Evolutionary conservation across 2,113 vertebrate species (phyloP), one percentile per base, ranked within the genome.

Genomic region (Piprites chloris): DNA sequence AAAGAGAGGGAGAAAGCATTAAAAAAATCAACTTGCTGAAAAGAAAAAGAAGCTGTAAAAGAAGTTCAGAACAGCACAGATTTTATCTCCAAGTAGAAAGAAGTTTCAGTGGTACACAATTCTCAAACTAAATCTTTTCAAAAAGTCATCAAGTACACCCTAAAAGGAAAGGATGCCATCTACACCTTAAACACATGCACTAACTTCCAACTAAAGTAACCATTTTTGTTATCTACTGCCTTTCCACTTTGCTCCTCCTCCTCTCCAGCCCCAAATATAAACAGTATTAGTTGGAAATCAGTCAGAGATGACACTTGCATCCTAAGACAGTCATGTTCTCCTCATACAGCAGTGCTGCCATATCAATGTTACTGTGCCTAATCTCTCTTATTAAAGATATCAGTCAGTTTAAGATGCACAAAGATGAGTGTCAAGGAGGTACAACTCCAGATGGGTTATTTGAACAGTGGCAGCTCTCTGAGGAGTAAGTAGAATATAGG

Each of bases 351-450:
- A 91, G 69, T 52, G 89, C 93, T 97, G 91, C 95, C 68, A 59
- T 90, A 96, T 78, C 94, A 97, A 95, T 17, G 5, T 76, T 91
- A 96, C 75, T 73, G 84, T 75, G 87, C 52, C 87, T 93, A 91
- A 96, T 92, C 84, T 94, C 84, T 15, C 77, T 86, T 82, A 93
- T 28, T 28, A 95, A 95, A 96, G 94, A 26, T 42, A 87, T 11
- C 79, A 90, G 28, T 63, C 68, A 88, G 52, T 87, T 91, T 87
- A 87, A 97, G 97, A 97, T 27, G 39, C 65, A 75, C 20, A 2
- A 8, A 94, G 90, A 84, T 71, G 68, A 73, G 61, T 67, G 22
- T 62, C 61, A 87, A 76, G 82, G 15, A 95, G 73, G 55, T 58
- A 63, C 75, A 49, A 19, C 55, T 80, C 65, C 11, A 30, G 27